Evolutionary conservation across 2,888 invertebrate species (phyloP), one percentile per base, ranked within the genome.

Genomic region (Diloba caeruleocephala): DNA sequence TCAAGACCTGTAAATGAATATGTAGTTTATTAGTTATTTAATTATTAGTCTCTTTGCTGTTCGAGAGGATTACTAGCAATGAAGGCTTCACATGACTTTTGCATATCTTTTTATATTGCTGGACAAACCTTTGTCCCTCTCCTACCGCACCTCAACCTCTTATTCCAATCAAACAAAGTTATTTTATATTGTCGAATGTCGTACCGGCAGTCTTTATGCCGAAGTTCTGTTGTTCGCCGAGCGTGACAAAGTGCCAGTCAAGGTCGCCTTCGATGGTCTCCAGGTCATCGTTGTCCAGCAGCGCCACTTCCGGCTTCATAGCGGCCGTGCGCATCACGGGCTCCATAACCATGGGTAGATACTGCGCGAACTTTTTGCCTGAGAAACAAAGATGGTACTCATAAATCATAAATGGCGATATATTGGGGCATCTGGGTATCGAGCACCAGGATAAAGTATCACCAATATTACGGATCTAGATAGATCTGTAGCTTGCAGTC

Each of bases 221-320:
- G 82, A 99, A 98, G 87, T 98, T 98, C 87, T 98, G 98, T 86
- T 98, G 98, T 82, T 98, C 98, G 10, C 98, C 98, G 2, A 99
- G 94, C 2, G 97, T 97, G 32, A 98, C 97, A 88, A 98, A 98
- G 82, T 98, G 98, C 98, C 98, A 98, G 81, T 98, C 98, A 8
- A 97, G 95, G 81, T 98, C 98, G 21, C 96, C 96, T 77, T 98
- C 97, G 42, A 98, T 95, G 29, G 96, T 96, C 81, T 97, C 96
- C 88, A 97, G 94, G 77, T 97, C 97, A 74, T 97, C 96, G 87
- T 98, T 97, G 84, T 98, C 98, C 8, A 98, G 87, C 23, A 98
- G 90, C 10, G 98, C 97, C 32, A 99, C 97, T 88, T 99, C 98
- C 0, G 99, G 98, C 85, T 98, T 98, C 94, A 98, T 96, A 3